Base-by-base conservation (phyloP, 2,113 vertebrate species). In the Dasyurus viverrinus region DNA sequence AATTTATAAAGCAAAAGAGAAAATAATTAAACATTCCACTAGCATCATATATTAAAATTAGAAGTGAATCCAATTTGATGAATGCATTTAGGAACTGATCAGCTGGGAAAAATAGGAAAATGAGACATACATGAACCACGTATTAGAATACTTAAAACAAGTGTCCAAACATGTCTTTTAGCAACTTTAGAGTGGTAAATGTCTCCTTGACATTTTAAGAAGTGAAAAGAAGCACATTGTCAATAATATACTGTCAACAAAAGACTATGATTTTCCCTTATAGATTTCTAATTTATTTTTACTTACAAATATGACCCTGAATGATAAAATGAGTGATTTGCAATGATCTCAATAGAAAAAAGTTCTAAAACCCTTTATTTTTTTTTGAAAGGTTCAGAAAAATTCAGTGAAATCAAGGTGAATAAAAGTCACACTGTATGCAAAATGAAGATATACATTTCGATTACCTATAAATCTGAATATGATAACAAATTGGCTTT, bases 51-150 rank as follows among this genome's bases (percentile, higher is more conserved):
- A 26, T 53, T 90, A 92, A 90, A 55, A 91, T 11, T 8, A 95
- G 92, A 8, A 76, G 54, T 24, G 90, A 90, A 96, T 47, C 42
- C 42, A 94, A 89, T 92, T 91, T 60, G 23, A 52, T 92, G 95
- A 95, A 94, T 50, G 3, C 36, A 92, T 2, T 91, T 46, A 89
- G 7, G 3, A 26, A 54, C 94, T 90, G 16, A 76, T 76, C 90
- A 89, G 27, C 47, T 92, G 93, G 92, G 48, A 93, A 11, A 25
- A 92, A 14, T 90, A 60, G 96, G 2, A 94, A 96, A 96, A 94
- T 91, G n/a, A 93, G 60, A 94, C 19, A 47, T 2, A 54, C 9
- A 52, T 54, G n/a, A 92, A 57, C 92, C 55, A 53, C 10, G 46
- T 55, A 23, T 30, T 94, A n/a, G 8, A 89, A 53, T 89, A 11